Percentiles rank a stretch among this genome's conserved stretches.
phyloP scores from a whole-genome alignment of 2,113 vertebrate genomes.

The Hyperoodon ampullatus region DNA sequence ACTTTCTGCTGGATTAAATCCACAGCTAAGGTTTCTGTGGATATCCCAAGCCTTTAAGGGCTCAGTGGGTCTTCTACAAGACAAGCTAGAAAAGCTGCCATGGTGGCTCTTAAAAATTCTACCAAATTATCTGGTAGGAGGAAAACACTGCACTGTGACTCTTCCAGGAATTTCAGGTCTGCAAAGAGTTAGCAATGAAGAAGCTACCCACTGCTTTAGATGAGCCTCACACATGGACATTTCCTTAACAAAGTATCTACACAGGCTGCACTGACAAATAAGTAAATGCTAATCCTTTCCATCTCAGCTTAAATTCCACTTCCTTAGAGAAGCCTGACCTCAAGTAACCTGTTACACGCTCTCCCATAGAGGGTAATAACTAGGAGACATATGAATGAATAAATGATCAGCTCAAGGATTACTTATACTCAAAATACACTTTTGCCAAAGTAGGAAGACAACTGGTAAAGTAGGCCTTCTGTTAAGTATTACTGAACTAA shows the following conservation, averaged over 20 bases:
- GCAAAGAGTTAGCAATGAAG: constrained; percentile 6
- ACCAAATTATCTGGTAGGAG: background rate
- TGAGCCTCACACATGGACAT: background rate
- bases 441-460: background rate
- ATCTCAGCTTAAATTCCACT: constrained; percentile 41
- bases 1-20: background rate
- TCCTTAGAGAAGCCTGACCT: background rate
- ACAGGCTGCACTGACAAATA: background rate
- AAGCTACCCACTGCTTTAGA: background rate
- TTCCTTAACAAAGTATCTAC: background rate
- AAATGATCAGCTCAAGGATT: background rate
- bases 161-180: background rate
- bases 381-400: background rate
- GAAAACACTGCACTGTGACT: background rate
- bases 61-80: background rate
- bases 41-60: background rate
- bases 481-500: constrained; percentile 45
- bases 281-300: background rate
- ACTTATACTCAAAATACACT: background rate
- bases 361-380: background rate
- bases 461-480: background rate
- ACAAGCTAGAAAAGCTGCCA: background rate
- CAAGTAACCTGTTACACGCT: background rate
- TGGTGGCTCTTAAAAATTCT: background rate
- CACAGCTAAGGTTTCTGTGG: background rate